A percentile compares a stretch with the other conserved stretches of the same genome.
Evolutionary conservation across 2,113 vertebrate genomes (phyloP).

Genomic region (Mus pahari): DNA sequence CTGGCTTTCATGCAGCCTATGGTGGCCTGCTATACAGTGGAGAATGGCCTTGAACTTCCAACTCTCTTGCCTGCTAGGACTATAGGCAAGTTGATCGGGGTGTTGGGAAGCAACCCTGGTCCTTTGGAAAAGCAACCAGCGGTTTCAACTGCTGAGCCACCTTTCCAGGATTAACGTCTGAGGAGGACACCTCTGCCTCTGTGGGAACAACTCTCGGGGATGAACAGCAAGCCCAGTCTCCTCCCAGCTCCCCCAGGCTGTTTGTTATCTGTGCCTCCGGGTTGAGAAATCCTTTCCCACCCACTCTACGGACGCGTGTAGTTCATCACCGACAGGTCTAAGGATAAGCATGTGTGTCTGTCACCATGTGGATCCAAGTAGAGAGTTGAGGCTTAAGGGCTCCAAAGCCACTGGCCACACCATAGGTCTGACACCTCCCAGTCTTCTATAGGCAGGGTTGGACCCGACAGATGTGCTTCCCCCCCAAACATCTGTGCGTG

Average conservation of each 20-base stretch:
- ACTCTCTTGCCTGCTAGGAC: background rate
- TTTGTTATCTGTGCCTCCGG: background rate
- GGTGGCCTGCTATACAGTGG: background rate
- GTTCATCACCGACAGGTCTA: background rate
- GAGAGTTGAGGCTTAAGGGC: background rate
- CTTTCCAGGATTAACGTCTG: background rate
- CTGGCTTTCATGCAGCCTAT: too few species aligned
- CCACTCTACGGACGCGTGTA: background rate
- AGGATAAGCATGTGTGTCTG: too few species aligned
- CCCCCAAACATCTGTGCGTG: background rate
- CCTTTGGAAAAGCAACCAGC: background rate
- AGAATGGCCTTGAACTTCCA: background rate
- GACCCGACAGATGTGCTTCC: background rate
- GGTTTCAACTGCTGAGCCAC: background rate
- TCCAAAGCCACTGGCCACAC: background rate
- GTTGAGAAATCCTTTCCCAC: background rate
- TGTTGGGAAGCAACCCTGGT: background rate
- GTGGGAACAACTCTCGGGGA: background rate
- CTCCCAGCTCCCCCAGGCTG: background rate
- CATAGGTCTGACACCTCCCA: background rate
- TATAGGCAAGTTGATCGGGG: background rate
- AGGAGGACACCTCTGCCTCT: background rate
- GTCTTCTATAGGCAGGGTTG: background rate
- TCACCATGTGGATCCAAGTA: background rate
- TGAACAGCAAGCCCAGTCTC: background rate